Evolutionary conservation across 2,888 invertebrate genomes (phyloP).

Genomic region (Antheraea yamamai): DNA sequence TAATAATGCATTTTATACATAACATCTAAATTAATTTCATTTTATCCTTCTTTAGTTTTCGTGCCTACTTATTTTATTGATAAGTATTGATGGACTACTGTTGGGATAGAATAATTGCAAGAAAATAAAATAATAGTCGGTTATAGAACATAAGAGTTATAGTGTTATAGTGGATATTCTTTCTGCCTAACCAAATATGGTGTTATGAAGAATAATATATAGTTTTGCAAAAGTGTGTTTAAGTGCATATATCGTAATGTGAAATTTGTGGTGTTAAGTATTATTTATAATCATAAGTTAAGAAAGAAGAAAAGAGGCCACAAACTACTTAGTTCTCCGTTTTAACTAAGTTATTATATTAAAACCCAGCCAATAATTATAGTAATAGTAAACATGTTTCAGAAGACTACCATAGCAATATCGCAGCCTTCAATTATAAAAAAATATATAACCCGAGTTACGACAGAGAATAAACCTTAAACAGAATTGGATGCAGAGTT

Average conservation of each 20-base stretch:
- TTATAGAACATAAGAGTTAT: too few relatives aligned
- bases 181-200: too few relatives aligned
- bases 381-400: neutral
- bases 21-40: conserved; percentile 16
- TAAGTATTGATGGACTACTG: too few relatives aligned
- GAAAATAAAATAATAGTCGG: too few relatives aligned
- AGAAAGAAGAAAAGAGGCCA: neutral
- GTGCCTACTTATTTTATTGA: neutral
- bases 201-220: too few relatives aligned
- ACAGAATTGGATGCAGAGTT: conserved; percentile 11
- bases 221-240: too few relatives aligned
- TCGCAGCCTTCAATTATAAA: neutral
- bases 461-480: neutral
- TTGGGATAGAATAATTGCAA: too few relatives aligned
- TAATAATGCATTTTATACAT: neutral
- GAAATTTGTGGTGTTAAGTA: too few relatives aligned
- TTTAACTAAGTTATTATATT: neutral
- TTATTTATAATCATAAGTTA: neutral
- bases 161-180: too few relatives aligned
- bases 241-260: too few relatives aligned
- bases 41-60: neutral
- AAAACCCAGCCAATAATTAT: neutral
- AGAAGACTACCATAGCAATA: neutral
- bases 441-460: neutral
- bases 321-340: neutral